Evolutionary conservation across 2,113 vertebrate species (phyloP), one percentile per base, ranked within the genome.

Genomic region (Chaetura pelagica): DNA sequence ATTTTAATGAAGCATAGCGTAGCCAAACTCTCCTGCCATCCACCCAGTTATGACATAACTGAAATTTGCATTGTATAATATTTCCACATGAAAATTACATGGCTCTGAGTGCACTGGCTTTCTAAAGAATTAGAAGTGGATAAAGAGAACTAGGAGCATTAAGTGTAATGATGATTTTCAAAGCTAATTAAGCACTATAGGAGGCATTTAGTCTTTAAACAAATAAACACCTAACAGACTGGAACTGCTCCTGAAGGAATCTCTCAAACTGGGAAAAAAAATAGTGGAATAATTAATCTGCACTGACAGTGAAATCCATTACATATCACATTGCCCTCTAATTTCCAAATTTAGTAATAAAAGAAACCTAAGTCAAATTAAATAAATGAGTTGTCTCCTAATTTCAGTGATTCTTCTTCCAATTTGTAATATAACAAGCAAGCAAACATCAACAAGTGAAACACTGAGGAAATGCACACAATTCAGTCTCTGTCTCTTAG

Each of bases 1-100:
- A 93, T 81, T 95, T 94, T 94, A 96, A 94, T 94, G 95, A 93
- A 95, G 73, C 90, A 67, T 27, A 96, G 87, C 44, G 34, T 66
- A 89, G 86, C 83, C 76, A 89, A 87, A 69, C 35, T 79, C 61
- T 92, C 69, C 73, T 58, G 52, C 92, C 85, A 92, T 90, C 61
- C 66, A 77, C 76, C 61, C 80, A 75, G 61, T 93, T 78, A 81
- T 16, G 29, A 78, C 73, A 69, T 86, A 72, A 72, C 69, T 86
- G 55, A 94, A 86, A 96, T 92, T 84, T 96, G 57, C 44, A 62
- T 78, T 69, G 55, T 51, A n/a, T 63, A 84, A 64, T 64, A 79
- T 55, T 93, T 55, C 72, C 89, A 29, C 48, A 49, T 16, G 30
- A 90, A 93, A 83, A 84, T 71, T 59, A 84, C 13, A 48, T 8